Evolutionary conservation across 2,888 invertebrate genomes (phyloP), one percentile per base, ranked within the genome.

Genomic region (Dioctria rufipes): DNA sequence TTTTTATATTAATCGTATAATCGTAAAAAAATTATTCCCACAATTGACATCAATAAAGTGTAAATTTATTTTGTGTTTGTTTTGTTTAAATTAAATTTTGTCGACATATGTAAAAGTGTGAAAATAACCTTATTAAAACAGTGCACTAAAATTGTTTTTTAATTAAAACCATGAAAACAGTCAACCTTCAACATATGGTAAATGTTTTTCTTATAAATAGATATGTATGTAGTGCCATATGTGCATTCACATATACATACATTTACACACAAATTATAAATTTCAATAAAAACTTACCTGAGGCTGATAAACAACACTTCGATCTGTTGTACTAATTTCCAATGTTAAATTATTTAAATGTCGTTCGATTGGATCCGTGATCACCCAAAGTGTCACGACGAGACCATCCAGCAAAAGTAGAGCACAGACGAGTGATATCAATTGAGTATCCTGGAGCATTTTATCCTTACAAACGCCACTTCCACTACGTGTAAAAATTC

Each of bases 391-490:
- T 0, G 94, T 93, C 42, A 96, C 93, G 77, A 97, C 93, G 80
- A 95, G 90, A 1, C 94, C 95, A 87, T 98, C 97, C 83, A 97
- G 93, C 77, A 95, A 90, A 78, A 97, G 90, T 67, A 97, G 91
- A 4, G 94, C 93, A 85, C 95, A 94, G 80, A 98, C 95, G 80
- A 97, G 90, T 66, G 94, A 93, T 85, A 97, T 95, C 60, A 98
- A 91, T 84, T 96, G 96, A 61, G 95, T 95, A 89, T 97, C 97
- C 90, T 96, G 95, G 4, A 98, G 92, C 82, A 97, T 91, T 92
- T 96, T 97, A 85, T 96, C 96, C 89, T 95, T 96, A 83, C 96
- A 94, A 0, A 96, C 93, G 0, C 95, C 94, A 85, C 95, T 94
- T 84, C 95, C 94, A 84, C 94, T 94, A 84, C 95, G 93, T 81